Conservation (phyloP, 1,140 invertebrate species). For the Cephus cinctus region DNA sequence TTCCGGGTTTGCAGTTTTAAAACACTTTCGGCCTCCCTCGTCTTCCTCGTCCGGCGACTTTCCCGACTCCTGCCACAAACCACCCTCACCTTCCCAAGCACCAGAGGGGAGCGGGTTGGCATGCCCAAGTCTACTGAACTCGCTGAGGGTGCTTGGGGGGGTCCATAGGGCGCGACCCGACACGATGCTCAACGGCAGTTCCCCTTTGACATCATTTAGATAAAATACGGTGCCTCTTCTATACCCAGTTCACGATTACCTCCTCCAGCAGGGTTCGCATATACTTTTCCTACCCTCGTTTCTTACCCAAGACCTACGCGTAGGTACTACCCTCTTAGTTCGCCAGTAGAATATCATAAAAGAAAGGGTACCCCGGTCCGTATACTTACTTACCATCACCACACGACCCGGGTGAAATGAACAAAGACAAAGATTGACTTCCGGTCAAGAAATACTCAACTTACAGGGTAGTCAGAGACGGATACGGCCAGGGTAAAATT, state of each 20-base stretch:
- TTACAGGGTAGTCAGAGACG: too few species aligned
- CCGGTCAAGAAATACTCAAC: too few species aligned
- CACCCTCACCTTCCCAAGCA: not conserved
- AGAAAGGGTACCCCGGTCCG: too few species aligned
- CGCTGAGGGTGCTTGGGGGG: not conserved
- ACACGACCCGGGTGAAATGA: too few species aligned
- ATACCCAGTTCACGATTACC: conserved; percentile 25
- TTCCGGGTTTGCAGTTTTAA: conserved; percentile 16
- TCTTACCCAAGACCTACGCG: conserved; percentile 12
- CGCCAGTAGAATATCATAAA: conserved; percentile 18
- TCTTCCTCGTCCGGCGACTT: conserved; percentile 1
- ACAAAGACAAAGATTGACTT: too few species aligned
- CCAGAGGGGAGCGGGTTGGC: conserved; percentile 1
- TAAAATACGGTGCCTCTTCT: conserved; percentile 43
- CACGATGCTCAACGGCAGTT: conserved; percentile 24
- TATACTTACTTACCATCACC: too few species aligned
- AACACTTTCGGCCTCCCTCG: not conserved
- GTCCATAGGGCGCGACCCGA: conserved; percentile 26
- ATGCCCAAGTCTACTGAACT: too few species aligned
- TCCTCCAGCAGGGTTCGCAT: conserved; percentile 15
- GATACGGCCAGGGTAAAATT: too few species aligned
- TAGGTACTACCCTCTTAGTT: conserved; percentile 9
- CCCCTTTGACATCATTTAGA: conserved; percentile 53
- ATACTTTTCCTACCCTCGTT: conserved; percentile 22
- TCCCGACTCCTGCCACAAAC: not conserved